A percentile compares a stretch with the other conserved stretches of the same genome.
phyloP scores from a whole-genome alignment of 2,797 vertebrate genomes.

The Dendrocincla tyrannina region DNA sequence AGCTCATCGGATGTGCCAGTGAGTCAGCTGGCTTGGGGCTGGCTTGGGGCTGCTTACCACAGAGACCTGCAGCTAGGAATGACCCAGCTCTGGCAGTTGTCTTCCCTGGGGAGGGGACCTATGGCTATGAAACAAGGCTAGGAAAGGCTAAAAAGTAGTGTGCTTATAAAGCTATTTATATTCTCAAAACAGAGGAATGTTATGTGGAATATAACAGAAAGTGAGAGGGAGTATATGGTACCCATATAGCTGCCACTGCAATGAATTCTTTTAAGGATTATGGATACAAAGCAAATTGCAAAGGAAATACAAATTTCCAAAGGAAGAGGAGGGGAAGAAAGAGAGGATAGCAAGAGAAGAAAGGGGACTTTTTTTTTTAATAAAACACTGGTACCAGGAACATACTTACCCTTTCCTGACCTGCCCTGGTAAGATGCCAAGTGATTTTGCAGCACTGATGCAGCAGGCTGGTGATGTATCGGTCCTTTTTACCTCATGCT shows the following conservation, averaged over 20 bases:
- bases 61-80: neutral
- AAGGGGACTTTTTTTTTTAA: neutral
- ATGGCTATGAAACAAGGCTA: neutral
- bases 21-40: constrained; percentile 19
- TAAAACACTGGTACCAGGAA: neutral
- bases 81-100: neutral
- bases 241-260: neutral
- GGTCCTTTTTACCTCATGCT: neutral
- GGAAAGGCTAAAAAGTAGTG: neutral
- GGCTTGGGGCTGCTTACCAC: neutral
- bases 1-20: neutral
- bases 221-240: neutral
- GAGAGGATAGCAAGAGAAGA: neutral
- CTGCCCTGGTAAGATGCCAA: neutral
- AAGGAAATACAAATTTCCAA: neutral
- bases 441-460: neutral
- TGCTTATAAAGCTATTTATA: neutral
- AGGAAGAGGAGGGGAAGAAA: neutral
- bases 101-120: neutral
- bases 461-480: neutral
- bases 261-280: neutral
- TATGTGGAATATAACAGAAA: neutral
- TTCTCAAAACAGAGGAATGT: neutral
- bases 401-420: neutral
- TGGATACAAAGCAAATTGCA: neutral